Evolutionary conservation across 2,797 vertebrate species (phyloP).

Genomic region (Clarias fuscus): DNA sequence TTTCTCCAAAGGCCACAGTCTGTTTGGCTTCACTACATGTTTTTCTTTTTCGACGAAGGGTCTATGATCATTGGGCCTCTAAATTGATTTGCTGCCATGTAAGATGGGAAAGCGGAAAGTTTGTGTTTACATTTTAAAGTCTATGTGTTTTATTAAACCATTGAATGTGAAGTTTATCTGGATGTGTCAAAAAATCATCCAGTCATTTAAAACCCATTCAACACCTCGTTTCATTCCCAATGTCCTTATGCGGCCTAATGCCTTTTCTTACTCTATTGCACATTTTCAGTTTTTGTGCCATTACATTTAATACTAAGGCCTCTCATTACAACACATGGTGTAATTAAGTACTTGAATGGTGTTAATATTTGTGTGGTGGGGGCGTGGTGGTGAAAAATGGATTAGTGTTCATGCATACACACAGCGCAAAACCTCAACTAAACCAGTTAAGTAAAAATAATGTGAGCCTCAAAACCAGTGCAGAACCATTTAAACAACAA

Average conservation of each 20-base stretch:
- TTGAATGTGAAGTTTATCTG: constrained; percentile 51
- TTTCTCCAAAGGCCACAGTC: background rate
- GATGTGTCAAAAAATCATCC: background rate
- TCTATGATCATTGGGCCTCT: background rate
- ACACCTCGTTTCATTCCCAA: constrained; percentile 41
- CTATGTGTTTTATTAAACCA: constrained; percentile 52
- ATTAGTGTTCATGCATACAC: constrained; percentile 38
- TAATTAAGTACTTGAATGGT: constrained; percentile 36
- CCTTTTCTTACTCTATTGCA: constrained; percentile 29
- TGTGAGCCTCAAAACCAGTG: constrained; percentile 46
- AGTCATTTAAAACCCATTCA: constrained; percentile 25
- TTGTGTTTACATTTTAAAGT: constrained; percentile 49
- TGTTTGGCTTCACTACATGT: background rate
- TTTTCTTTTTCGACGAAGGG: background rate
- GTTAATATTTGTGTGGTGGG: constrained; percentile 32
- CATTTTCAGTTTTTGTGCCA: constrained; percentile 27
- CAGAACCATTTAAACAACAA: background rate
- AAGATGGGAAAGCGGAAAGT: background rate
- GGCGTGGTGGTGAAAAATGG: background rate
- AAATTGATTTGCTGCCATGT: background rate
- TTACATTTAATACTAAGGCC: constrained; percentile 28
- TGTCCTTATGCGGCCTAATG: constrained; percentile 12
- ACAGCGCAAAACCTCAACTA: constrained; percentile 45
- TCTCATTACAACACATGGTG: constrained; percentile 22
- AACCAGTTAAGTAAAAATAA: constrained; percentile 20